These are phyloP conservation scores for Aptenodytes forsteri DNA, from an alignment of 2,113 vertebrate genomes.

Conservation along the genomic window DNA sequence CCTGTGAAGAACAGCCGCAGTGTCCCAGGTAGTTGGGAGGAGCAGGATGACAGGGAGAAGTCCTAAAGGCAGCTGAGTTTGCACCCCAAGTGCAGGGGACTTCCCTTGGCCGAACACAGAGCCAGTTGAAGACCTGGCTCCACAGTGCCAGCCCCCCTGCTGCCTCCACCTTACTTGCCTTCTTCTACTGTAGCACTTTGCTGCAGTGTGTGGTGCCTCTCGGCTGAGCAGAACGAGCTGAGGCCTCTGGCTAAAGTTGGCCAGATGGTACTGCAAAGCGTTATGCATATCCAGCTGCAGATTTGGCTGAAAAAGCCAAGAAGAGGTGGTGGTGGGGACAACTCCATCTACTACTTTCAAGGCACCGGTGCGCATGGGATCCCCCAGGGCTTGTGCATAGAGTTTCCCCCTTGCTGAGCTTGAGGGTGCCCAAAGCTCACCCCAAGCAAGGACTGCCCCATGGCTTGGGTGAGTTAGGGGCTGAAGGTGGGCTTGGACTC, in stretches of 20 bases:
- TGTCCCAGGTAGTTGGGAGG: not conserved
- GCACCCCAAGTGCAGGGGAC: not conserved
- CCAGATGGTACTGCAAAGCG: not conserved
- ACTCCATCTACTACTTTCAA: not conserved
- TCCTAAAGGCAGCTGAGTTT: not conserved
- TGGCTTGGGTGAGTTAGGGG: not conserved
- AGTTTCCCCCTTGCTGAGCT: not conserved
- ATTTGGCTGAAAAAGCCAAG: not conserved
- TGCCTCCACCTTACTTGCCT: not conserved
- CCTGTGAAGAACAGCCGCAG: accelerated
- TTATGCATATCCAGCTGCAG: not conserved
- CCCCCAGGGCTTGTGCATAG: not conserved
- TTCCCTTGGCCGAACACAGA: not conserved
- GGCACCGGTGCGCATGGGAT: not conserved
- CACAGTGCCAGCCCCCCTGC: not conserved
- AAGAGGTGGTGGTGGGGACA: not conserved
- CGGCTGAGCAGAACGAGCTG: not conserved
- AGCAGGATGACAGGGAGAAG: not conserved
- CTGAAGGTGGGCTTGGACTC: not conserved
- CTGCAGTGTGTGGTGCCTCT: not conserved
- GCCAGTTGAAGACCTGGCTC: not conserved
- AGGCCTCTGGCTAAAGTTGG: not conserved
- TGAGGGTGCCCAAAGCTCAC: not conserved
- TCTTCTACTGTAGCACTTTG: not conserved
- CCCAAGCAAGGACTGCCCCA: not conserved